phyloP scores from a whole-genome alignment of 2,797 vertebrate genomes.

The Pipistrellus pipistrellus region DNA sequence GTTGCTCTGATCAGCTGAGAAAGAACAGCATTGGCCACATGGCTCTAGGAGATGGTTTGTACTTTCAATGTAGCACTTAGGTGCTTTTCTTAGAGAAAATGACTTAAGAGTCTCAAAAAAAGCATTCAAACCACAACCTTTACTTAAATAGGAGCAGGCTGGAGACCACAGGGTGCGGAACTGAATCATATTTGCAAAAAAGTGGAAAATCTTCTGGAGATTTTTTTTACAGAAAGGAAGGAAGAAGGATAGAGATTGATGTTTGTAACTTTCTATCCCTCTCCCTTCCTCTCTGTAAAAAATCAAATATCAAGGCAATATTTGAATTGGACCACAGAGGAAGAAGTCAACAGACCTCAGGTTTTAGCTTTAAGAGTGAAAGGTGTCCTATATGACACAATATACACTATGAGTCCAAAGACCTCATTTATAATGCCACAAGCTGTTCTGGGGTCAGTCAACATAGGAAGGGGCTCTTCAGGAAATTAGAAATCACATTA shows the following conservation, averaged over 20 bases:
- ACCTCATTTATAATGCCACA: slow-evolving; percentile 52
- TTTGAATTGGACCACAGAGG: slow-evolving; percentile 51
- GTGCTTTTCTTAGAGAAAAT: slow-evolving; percentile 64
- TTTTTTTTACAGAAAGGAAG: no score
- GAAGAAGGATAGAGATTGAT: no score
- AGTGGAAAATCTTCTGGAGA: slow-evolving; percentile 19
- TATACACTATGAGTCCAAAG: neutral
- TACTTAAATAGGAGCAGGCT: slow-evolving; percentile 61
- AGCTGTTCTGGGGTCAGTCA: slow-evolving; percentile 11
- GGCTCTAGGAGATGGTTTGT: slow-evolving; percentile 54
- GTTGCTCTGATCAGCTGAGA: slow-evolving; percentile 58
- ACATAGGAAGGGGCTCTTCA: neutral
- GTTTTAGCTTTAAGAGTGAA: slow-evolving; percentile 47
- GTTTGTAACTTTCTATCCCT: no score
- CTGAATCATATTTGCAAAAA: slow-evolving; percentile 45
- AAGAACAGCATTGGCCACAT: neutral
- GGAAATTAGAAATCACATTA: slow-evolving; percentile 14
- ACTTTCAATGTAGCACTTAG: slow-evolving; percentile 41
- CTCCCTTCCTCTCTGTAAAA: no score
- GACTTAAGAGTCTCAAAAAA: slow-evolving; percentile 58
- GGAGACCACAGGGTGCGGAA: slow-evolving; percentile 53
- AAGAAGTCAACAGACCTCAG: slow-evolving; percentile 38
- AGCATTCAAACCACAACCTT: slow-evolving; percentile 57
- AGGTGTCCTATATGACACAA: neutral
- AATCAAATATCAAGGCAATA: neutral